Percentiles rank a stretch among this genome's conserved stretches.
These are phyloP conservation scores for Lagopus leucura DNA, from an alignment of 2,113 vertebrate genomes.

Conservation along the genomic window DNA sequence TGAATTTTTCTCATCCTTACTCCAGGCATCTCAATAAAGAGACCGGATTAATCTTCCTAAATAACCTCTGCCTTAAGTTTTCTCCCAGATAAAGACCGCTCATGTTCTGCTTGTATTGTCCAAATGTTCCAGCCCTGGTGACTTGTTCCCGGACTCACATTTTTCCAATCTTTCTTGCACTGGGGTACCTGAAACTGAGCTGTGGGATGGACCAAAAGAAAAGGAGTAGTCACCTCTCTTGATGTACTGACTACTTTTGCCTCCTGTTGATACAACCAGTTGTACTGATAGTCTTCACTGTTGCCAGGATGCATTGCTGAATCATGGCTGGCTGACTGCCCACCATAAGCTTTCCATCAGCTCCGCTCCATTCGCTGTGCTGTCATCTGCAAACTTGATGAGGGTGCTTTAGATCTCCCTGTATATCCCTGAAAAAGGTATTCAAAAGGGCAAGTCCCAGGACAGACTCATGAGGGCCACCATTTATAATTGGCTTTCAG, in stretches of 20 bases:
- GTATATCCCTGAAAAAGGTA: not conserved
- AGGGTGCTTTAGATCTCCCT: not conserved
- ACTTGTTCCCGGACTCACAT: not conserved
- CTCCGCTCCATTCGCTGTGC: not conserved
- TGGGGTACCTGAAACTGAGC: not conserved
- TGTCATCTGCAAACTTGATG: not conserved
- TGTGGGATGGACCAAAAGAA: not conserved
- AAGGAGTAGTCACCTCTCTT: not conserved
- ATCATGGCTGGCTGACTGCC: not conserved
- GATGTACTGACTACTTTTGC: not conserved
- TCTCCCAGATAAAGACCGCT: not conserved
- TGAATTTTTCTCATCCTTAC: not conserved
- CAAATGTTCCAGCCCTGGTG: not conserved
- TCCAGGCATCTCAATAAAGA: not conserved
- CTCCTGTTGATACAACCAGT: not conserved
- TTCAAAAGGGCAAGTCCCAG: not conserved
- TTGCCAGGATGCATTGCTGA: not conserved
- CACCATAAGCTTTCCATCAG: not conserved
- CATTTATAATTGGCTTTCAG: accelerated
- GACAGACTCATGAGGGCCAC: not conserved
- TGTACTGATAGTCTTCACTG: not conserved
- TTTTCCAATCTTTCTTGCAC: not conserved
- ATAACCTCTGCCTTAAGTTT: not conserved
- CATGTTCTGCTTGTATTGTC: not conserved
- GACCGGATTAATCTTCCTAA: not conserved